Conservation (phyloP, 2,797 vertebrate species). For the Crocodylus rhombifer region DNA sequence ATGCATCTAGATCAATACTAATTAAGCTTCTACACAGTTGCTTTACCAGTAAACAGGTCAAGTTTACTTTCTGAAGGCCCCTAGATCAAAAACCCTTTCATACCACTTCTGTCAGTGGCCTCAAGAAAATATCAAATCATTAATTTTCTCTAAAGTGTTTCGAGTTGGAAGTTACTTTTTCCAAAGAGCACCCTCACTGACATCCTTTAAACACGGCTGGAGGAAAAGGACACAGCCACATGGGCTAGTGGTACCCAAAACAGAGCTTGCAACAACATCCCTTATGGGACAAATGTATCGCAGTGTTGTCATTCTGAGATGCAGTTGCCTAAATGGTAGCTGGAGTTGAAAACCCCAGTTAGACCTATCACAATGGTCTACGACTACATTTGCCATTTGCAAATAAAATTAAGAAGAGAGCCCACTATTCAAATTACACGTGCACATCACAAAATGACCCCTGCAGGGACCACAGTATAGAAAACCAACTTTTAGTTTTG, state of each 20-base stretch:
- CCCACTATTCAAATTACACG: not conserved
- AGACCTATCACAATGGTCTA: not conserved
- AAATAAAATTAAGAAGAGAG: not conserved
- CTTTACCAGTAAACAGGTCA: constrained; percentile 62
- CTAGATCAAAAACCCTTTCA: constrained; percentile 63
- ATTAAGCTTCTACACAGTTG: constrained; percentile 55
- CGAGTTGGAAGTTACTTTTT: not conserved
- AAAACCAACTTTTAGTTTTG: not conserved
- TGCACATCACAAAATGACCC: not conserved
- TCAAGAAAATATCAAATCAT: constrained; percentile 41
- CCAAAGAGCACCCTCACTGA: not conserved
- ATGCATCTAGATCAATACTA: constrained; percentile 70
- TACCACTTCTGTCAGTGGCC: constrained; percentile 34
- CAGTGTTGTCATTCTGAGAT: not conserved
- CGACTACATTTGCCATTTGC: constrained; percentile 4
- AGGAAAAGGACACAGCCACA: not conserved
- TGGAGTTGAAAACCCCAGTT: not conserved
- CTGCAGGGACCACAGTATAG: not conserved
- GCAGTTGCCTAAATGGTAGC: not conserved
- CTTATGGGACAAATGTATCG: not conserved
- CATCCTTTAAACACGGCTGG: not conserved
- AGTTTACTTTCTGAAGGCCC: constrained; percentile 54
- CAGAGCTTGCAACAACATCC: fast-evolving
- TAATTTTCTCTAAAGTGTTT: constrained; percentile 42
- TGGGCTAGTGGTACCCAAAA: not conserved